Evolutionary conservation across 1,140 invertebrate species (phyloP).

Genomic region (Drosophila sproati): DNA sequence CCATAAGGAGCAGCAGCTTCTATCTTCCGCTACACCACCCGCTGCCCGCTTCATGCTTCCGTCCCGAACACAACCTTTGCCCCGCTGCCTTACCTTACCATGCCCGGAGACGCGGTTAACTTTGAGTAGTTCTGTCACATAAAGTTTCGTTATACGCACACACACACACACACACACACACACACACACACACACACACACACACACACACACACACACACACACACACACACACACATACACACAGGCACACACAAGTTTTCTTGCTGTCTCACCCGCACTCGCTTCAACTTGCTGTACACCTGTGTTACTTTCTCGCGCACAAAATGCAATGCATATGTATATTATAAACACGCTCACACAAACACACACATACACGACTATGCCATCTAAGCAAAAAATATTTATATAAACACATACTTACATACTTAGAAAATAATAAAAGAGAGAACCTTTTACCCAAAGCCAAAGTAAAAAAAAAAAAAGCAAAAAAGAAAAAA

Average conservation of each 20-base stretch:
- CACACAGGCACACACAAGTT: slow-evolving; percentile 23
- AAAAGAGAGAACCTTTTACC: slow-evolving; percentile 9
- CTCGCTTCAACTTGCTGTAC: slow-evolving; percentile 21
- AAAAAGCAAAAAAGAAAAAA: slow-evolving; percentile 14
- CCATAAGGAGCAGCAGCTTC: slow-evolving; percentile 7
- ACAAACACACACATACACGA: slow-evolving; percentile 11
- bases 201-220: slow-evolving; percentile 20
- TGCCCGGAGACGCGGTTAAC: slow-evolving; percentile 11
- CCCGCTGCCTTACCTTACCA: not conserved
- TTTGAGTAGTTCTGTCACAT: slow-evolving; percentile 47
- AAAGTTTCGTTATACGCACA: slow-evolving; percentile 9
- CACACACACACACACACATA: slow-evolving; percentile 16
- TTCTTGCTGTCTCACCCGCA: slow-evolving; percentile 18
- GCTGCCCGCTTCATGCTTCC: not conserved
- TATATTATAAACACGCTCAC: slow-evolving; percentile 39
- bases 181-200: slow-evolving; percentile 6
- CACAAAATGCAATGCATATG: slow-evolving; percentile 53
- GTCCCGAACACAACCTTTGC: not conserved
- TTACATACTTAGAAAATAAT: slow-evolving; percentile 28
- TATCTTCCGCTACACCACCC: not conserved
- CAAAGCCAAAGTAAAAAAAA: slow-evolving; percentile 8
- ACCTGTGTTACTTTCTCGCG: slow-evolving; percentile 58
- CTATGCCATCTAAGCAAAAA: slow-evolving; percentile 35
- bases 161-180: slow-evolving; percentile 16
- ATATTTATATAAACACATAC: slow-evolving; percentile 50